phyloP scores from a whole-genome alignment of 1,140 invertebrate species.

The Achatina immaculata region DNA sequence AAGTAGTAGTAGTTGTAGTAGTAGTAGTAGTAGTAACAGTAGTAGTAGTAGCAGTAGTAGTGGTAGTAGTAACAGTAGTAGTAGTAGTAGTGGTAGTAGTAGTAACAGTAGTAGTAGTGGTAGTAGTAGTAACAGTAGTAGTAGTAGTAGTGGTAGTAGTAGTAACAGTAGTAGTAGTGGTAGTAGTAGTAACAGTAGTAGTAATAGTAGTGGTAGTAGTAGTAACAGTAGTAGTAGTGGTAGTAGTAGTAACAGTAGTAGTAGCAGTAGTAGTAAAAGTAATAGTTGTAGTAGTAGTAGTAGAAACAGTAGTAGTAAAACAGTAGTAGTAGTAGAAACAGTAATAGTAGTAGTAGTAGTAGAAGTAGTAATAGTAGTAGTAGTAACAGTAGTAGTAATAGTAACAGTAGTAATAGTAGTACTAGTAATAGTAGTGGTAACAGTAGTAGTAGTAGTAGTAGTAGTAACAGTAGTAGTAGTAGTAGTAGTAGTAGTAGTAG shows the following conservation, averaged over 20 bases:
- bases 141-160: background rate
- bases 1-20: background rate
- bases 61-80: background rate
- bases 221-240: constrained; percentile 20
- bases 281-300: constrained; percentile 1
- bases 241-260: constrained; percentile 23
- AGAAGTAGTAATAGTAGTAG: constrained; percentile 4
- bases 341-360: no score
- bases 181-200: background rate
- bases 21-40: constrained; percentile 13
- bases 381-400: constrained; percentile 14
- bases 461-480: background rate
- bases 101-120: background rate
- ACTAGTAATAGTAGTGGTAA: constrained; percentile 3
- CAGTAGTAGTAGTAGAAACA: no score
- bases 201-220: constrained; percentile 13
- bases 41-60: background rate
- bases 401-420: constrained; percentile 6
- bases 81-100: background rate
- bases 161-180: background rate
- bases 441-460: constrained; percentile 14
- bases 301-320: no score
- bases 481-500: background rate
- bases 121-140: background rate
- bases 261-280: constrained; percentile 19